These are phyloP conservation scores for Rutpela maculata DNA, from an alignment of 2,888 invertebrate species.

Conservation along the genomic window DNA sequence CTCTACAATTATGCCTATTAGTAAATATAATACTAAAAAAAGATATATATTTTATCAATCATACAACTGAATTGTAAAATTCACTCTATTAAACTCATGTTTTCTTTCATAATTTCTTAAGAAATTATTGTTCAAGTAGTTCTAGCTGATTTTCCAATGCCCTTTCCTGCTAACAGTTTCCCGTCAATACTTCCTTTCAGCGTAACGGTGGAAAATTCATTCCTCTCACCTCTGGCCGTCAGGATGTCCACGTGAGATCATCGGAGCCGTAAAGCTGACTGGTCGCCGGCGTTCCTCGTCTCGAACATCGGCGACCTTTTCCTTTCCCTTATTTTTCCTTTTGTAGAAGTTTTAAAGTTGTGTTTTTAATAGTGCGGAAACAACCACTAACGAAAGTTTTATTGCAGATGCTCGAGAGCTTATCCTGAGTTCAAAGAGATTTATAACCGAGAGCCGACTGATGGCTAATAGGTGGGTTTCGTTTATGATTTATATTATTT, in stretches of 20 bases:
- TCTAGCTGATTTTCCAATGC: neutral
- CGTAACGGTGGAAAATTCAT: conserved; percentile 67
- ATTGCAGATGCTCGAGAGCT: conserved; percentile 34
- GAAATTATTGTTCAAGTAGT: too few species aligned
- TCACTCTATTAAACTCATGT: too few species aligned
- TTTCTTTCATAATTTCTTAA: too few species aligned
- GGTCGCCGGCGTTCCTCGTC: conserved; percentile 60
- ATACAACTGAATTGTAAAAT: too few species aligned
- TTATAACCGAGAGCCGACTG: neutral
- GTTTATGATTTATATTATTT: neutral
- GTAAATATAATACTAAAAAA: too few species aligned
- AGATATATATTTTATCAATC: too few species aligned
- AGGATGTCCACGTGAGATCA: conserved; percentile 68
- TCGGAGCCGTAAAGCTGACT: conserved; percentile 69
- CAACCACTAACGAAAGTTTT: conserved; percentile 21
- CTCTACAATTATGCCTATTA: too few species aligned
- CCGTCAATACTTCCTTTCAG: conserved; percentile 56
- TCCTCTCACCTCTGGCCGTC: conserved; percentile 70
- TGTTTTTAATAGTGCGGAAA: conserved; percentile 10
- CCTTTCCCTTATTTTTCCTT: conserved; percentile 42
- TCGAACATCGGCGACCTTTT: conserved; percentile 56
- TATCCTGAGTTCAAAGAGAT: neutral
- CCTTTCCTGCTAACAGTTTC: neutral
- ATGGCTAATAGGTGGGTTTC: neutral
- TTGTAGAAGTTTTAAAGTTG: conserved; percentile 14